Percentiles rank a stretch among this genome's conserved stretches.
phyloP scores from a whole-genome alignment of 2,113 vertebrate species.

The Ctenodactylus gundi region DNA sequence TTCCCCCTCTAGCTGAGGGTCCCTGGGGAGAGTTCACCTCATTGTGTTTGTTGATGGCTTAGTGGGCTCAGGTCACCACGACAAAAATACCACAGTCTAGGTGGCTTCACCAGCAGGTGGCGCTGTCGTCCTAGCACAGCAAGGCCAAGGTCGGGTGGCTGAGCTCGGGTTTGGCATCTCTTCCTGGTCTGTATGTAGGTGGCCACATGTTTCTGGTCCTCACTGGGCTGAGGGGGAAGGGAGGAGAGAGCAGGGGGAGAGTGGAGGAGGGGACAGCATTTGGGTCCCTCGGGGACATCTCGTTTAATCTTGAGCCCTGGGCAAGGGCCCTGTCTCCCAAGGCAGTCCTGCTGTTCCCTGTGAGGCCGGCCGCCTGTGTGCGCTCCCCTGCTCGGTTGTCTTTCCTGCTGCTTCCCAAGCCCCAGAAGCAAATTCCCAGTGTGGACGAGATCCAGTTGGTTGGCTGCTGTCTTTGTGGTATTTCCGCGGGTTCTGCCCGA shows the following conservation, averaged over 20 bases:
- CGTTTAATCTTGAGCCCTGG: no score
- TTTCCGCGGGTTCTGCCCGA: background rate
- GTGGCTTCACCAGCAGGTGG: no score
- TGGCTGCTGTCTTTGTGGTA: background rate
- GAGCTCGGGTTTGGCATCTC: background rate
- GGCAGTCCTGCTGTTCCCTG: no score
- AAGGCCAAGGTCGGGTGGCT: background rate
- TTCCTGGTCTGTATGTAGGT: background rate
- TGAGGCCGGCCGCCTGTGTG: no score
- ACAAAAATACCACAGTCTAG: background rate
- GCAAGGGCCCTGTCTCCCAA: no score
- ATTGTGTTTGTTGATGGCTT: background rate
- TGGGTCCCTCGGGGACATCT: no score
- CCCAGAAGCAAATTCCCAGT: no score
- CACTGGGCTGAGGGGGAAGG: background rate
- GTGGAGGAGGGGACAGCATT: no score
- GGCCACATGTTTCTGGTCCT: background rate
- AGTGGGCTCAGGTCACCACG: background rate
- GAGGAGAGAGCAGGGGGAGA: no score
- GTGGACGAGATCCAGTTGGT: background rate
- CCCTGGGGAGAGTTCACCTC: no score
- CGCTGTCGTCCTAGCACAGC: background rate
- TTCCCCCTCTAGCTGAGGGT: background rate
- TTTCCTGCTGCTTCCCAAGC: background rate
- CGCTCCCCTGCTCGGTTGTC: rapidly evolving